Conservation (phyloP, 2,797 vertebrate species). For the Xiphorhynchus erythropygius region DNA sequence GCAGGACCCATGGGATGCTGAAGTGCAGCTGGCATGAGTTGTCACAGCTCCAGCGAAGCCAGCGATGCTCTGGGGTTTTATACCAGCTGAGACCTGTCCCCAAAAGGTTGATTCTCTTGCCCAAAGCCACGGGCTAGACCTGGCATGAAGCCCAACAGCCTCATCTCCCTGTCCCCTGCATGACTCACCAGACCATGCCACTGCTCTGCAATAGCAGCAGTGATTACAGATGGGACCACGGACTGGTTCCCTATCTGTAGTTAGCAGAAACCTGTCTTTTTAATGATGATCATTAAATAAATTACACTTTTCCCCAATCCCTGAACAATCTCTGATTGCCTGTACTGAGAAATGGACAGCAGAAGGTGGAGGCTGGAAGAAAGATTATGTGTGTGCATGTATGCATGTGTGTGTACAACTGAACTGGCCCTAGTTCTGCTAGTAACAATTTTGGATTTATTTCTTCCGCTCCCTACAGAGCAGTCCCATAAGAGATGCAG, state of each 20-base stretch:
- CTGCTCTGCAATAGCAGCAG: not conserved
- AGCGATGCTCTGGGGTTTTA: not conserved
- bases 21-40: not conserved
- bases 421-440: not conserved
- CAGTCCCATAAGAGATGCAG: conserved; percentile 38
- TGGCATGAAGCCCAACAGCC: not conserved
- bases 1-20: not conserved
- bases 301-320: conserved; percentile 42
- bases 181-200: not conserved
- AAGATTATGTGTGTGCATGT: not conserved
- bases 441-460: conserved; percentile 40
- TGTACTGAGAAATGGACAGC: not conserved
- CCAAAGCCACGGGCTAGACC: not conserved
- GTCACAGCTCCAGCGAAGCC: not conserved
- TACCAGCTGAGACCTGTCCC: not conserved
- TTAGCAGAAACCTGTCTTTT: conserved; percentile 40
- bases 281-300: conserved; percentile 53
- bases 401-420: not conserved
- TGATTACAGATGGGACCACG: conserved; percentile 24
- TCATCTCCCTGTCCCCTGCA: not conserved
- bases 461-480: conserved; percentile 29
- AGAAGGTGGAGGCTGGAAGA: not conserved
- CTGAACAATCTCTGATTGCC: conserved; percentile 3
- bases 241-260: conserved; percentile 9
- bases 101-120: not conserved